Evolutionary conservation across 2,113 vertebrate species (phyloP), one percentile per base, ranked within the genome.

Genomic region (Capricornis sumatraensis): DNA sequence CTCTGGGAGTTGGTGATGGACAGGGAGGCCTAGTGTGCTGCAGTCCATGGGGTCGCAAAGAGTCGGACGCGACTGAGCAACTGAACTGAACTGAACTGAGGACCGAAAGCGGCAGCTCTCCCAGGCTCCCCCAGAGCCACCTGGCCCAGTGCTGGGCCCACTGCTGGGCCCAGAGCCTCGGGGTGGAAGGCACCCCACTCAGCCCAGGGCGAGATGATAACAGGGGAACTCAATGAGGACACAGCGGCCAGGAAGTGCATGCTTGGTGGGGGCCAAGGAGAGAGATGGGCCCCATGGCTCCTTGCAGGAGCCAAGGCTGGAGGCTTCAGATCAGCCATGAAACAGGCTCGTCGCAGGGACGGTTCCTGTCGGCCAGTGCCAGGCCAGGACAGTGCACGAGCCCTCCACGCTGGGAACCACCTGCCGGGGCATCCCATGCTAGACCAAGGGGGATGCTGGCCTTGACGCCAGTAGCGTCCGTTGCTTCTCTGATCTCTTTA

Each of bases 391-490:
- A 33, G 28, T 10, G 3, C 0, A 7, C 0, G 5, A 79, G 79
- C 52, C 83, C 43, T 60, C 28, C 62, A 36, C 3, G 11, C 7
- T 5, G 28, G 50, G 27, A 25, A 30, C 84, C 28, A 15, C 50
- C 55, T 25, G 21, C 52, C 6, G 3, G 4, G 62, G 60, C 71
- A 5, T 11, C 50, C 60, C 64, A 2, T 21, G 36, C 16, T 1
- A 23, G 78, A 40, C n/a, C 71, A 30, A 23, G 14, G 2, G 45
- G 60, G 60, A 30, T 50, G 3, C 43, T 13, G 7, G 57, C 76
- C 40, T 23, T 1, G 4, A 27, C 3, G 5, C 8, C 12, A 3
- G 14, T 0, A 12, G 87, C 14, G 3, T 11, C 57, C 9, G 15
- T 16, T 21, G 27, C 58, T 28, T 43, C 8, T 36, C 40, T 76